Percentiles rank a stretch among this genome's conserved stretches.
Conservation (phyloP, 2,888 invertebrate genomes). For the Pecten maximus region DNA sequence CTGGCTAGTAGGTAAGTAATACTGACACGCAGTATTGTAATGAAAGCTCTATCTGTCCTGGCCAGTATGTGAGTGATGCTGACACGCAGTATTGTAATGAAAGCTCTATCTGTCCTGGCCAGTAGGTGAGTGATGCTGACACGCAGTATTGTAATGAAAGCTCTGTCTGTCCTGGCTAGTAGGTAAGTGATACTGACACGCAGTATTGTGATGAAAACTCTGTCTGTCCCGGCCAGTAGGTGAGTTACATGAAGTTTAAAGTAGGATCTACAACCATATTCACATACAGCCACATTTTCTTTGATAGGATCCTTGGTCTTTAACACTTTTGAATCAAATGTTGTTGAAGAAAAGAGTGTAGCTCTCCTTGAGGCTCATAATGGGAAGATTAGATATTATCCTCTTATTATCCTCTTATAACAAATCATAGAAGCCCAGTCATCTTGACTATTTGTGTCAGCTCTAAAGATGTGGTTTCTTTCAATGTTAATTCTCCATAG, state of each 20-base stretch:
- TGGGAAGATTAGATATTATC: too few species aligned
- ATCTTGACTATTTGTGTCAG: not conserved
- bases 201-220: constrained; percentile 85
- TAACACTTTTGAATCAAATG: too few species aligned
- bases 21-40: constrained; percentile 85
- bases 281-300: too few species aligned
- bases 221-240: constrained; percentile 84
- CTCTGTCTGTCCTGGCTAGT: constrained; percentile 84
- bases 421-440: too few species aligned
- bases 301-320: too few species aligned
- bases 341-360: too few species aligned
- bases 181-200: constrained; percentile 85
- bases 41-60: constrained; percentile 85
- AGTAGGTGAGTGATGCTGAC: constrained; percentile 85
- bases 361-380: too few species aligned
- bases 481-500: too few species aligned
- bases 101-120: constrained; percentile 84
- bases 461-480: too few species aligned
- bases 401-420: too few species aligned
- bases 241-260: too few species aligned
- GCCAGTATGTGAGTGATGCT: constrained; percentile 84
- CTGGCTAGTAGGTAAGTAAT: constrained; percentile 84
- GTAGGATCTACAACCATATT: not conserved
- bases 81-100: constrained; percentile 85
- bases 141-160: constrained; percentile 85